These are phyloP conservation scores for Lissocephala sabroskyi DNA, from an alignment of 2,888 invertebrate genomes.

Conservation along the genomic window DNA sequence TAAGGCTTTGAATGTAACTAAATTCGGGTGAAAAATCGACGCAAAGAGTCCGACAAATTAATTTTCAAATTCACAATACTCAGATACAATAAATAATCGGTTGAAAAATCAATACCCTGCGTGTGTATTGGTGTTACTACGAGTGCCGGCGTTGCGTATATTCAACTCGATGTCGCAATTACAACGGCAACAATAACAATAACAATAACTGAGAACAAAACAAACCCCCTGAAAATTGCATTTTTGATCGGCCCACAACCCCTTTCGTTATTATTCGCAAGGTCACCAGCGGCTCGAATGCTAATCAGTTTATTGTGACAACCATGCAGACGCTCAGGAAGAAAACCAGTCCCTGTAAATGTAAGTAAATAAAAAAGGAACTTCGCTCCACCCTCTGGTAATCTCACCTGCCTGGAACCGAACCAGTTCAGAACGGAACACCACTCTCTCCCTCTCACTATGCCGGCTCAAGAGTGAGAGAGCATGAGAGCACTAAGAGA, in stretches of 20 bases:
- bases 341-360: constrained; percentile 94
- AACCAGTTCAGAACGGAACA: too few relatives aligned
- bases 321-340: constrained; percentile 93
- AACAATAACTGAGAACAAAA: constrained; percentile 4
- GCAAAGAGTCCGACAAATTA: neutral
- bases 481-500: too few relatives aligned
- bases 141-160: constrained; percentile 41
- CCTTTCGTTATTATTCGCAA: constrained; percentile 41
- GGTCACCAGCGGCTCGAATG: constrained; percentile 44
- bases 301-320: constrained; percentile 59
- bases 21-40: too few relatives aligned
- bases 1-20: neutral
- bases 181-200: constrained; percentile 14
- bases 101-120: constrained; percentile 50
- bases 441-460: too few relatives aligned
- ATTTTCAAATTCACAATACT: constrained; percentile 3
- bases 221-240: too few relatives aligned
- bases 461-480: too few relatives aligned
- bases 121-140: constrained; percentile 23
- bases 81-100: constrained; percentile 21
- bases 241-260: constrained; percentile 20
- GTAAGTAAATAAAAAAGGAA: constrained; percentile 78
- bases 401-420: constrained; percentile 1
- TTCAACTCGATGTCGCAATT: constrained; percentile 32
- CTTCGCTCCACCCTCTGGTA: neutral